Base-by-base conservation (phyloP, 2,888 invertebrate genomes). In the Leptopilina syphax region DNA sequence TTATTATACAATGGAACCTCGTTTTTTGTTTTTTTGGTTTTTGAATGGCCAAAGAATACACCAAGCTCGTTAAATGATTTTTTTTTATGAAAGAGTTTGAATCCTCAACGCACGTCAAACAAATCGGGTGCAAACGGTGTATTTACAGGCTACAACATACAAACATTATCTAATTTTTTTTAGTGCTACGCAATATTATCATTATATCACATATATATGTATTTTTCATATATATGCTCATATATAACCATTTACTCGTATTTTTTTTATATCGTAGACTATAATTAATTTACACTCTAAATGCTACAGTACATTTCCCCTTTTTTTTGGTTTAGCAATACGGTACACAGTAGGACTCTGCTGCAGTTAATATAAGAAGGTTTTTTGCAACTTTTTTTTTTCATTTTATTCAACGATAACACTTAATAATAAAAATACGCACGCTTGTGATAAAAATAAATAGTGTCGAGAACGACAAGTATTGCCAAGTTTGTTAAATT, bases 81-180 rank as follows among this genome's bases (percentile, higher is more conserved):
- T 13, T 34, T 13, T 34, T 57, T 57, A 34, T 73, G 7, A 54
- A 73, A 34, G 57, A 73, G 7, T 34, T 57, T n/a, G 34, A 73
- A 73, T 8, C 57, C 73, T 73, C 34, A 73, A 73, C 73, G 73
- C 57, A 57, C 57, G 73, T 73, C 73, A 73, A 73, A 73, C 54
- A 73, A 73, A 73, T 73, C 73, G 27, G 73, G 73, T 57, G 73
- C 27, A 73, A 54, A 73, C 83, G 85, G 73, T 73, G 73, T 89
- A 86, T 87, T 84, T 87, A 88, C 85, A 87, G 83, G 80, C 88
- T 89, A 89, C 85, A 80, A 86, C 86, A 89, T 89, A 88, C 86
- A 89, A 89, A 89, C 87, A 87, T 88, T 87, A 88, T 82, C 86
- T 88, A 88, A 86, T 80, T 77, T 79, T 80, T 85, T 79, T 80